Base-by-base conservation (phyloP, 2,797 vertebrate species). In the Limosa lapponica region DNA sequence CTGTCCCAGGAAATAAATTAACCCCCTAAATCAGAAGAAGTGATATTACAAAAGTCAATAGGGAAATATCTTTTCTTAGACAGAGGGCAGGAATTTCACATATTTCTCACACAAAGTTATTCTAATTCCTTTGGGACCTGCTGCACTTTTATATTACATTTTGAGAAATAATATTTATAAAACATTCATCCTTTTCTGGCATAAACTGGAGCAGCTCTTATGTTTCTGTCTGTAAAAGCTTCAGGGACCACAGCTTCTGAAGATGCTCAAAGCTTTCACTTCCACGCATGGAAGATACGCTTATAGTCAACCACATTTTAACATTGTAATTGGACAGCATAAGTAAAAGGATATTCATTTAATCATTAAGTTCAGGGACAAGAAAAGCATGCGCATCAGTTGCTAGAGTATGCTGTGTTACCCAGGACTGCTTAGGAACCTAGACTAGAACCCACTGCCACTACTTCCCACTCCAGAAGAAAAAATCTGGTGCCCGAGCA, bases 111-210 rank as follows among this genome's bases (percentile, higher is more conserved):
- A 84, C 88, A 22, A 93, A 96, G 54, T 96, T 83, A 94, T 79
- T 54, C 62, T 82, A 58, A 58, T 62, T 90, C 93, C 66, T 90
- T 36, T 62, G 73, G 36, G 95, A 72, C 39, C 37, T 69, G 46
- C 58, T 93, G 70, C 39, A 79, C 88, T 96, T 87, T 87, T 70
- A 87, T 94, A 96, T 95, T 95, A 95, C 66, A 92, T 93, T 95
- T 93, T 94, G 92, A 95, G 80, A 90, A 95, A 95, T 86, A 95
- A 91, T 79, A 87, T 83, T 94, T 88, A 88, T 90, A 93, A 93
- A 95, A 92, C 70, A 79, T 93, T 94, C 58, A 92, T 87, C 23
- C 32, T 65, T 88, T 94, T 84, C 78, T 91, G 58, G 48, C 46
- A 87, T 87, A 55, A 79, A 88, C 61, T 91, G 43, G n/a, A 94